Evolutionary conservation across 37 sponge, comb jelly and placozoan genomes (phyloP), one percentile per base, ranked within the genome.

Genomic region (Eunapius fragilis): DNA sequence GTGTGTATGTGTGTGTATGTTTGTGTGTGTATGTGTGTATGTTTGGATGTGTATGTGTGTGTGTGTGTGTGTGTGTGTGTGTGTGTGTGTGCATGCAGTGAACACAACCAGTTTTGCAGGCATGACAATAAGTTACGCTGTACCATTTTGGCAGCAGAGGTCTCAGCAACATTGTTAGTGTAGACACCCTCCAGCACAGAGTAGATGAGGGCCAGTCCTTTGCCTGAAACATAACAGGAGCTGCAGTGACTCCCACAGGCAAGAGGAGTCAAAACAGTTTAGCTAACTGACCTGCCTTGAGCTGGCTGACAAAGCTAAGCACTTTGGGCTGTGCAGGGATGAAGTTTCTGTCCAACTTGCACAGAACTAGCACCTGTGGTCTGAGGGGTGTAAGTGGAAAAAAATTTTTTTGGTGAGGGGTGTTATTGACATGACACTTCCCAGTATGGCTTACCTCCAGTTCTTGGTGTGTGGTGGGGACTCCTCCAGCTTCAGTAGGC

Each of bases 391-490:
- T 6, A 41, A 41, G n/a, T n/a, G n/a, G n/a, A n/a, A n/a, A n/a
- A n/a, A n/a, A n/a, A n/a, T n/a, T n/a, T n/a, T n/a, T n/a, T n/a
- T n/a, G n/a, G n/a, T n/a, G n/a, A n/a, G n/a, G n/a, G n/a, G n/a
- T n/a, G n/a, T n/a, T n/a, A n/a, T n/a, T 41, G 41, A 41, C 6
- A 6, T 9, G 6, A 3, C 41, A 9, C 41, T 6, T 41, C 41
- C 6, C 41, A 3, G 3, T 3, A 3, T 41, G 6, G 17, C 58
- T 2, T 58, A 58, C 58, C 98, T 81, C 99, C 99, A 99, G 94
- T 99, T 99, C 88, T 95, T 99, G 36, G 96, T 95, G 77, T 99
- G 99, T 0, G 88, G 84, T 9, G 96, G 89, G 25, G 81, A 77
- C 50, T 97, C 91, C 78, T 95, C 96, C 25, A 97, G 87, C 45